A percentile compares a stretch with the other conserved stretches of the same genome.
phyloP scores from a whole-genome alignment of 1,140 invertebrate genomes.

The Nixonia krombeini region DNA sequence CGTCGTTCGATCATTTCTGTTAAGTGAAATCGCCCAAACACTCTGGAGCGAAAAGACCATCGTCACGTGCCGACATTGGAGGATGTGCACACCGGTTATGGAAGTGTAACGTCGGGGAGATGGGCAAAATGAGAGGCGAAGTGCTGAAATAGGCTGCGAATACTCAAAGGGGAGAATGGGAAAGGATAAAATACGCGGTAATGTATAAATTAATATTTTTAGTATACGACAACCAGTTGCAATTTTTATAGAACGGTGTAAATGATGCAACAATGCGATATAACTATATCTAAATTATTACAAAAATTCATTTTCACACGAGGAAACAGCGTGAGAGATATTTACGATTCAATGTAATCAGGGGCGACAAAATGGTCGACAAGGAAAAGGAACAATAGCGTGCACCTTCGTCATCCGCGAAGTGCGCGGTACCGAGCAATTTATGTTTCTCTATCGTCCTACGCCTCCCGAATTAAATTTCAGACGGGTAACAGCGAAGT shows the following conservation, averaged over 20 bases:
- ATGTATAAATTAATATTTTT: too few species aligned
- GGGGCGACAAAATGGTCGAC: too few species aligned
- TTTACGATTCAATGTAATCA: too few species aligned
- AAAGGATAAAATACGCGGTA: neutral
- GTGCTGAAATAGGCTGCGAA: too few species aligned
- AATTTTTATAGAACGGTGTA: too few species aligned
- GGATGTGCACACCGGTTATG: slow-evolving; percentile 22
- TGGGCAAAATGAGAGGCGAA: too few species aligned
- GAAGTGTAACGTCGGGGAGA: slow-evolving; percentile 13
- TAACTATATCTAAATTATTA: too few species aligned
- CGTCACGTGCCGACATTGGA: slow-evolving; percentile 36
- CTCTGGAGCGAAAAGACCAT: slow-evolving; percentile 25
- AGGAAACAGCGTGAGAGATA: too few species aligned
- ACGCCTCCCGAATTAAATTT: slow-evolving; percentile 35
- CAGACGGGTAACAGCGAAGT: slow-evolving; percentile 13
- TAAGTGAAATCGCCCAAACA: slow-evolving; percentile 42
- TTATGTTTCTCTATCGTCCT: slow-evolving; percentile 29
- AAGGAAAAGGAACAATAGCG: slow-evolving; percentile 22
- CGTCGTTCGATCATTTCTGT: slow-evolving; percentile 39
- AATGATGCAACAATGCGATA: too few species aligned
- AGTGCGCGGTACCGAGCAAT: slow-evolving; percentile 16
- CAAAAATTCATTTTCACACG: too few species aligned
- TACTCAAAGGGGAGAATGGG: neutral
- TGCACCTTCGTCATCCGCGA: neutral
- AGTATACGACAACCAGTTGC: too few species aligned